A percentile compares a stretch with the other conserved stretches of the same genome.
Evolutionary conservation across 2,113 vertebrate species (phyloP).

Genomic region (Cyanoderma ruficeps): DNA sequence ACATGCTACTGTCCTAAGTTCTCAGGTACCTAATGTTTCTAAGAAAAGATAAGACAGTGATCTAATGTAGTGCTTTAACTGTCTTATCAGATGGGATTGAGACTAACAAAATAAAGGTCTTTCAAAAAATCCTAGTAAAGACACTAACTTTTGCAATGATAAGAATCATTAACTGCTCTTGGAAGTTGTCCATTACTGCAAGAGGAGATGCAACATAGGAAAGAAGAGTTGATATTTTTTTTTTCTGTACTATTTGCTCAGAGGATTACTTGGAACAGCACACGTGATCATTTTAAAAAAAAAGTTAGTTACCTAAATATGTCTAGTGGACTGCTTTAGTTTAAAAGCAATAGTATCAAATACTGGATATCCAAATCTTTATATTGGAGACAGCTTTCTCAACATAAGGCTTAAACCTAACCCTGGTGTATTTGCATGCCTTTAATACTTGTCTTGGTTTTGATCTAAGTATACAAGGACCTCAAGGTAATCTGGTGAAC

Average conservation of each 20-base stretch:
- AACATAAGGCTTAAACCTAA: neutral
- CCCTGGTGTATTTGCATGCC: neutral
- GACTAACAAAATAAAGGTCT: neutral
- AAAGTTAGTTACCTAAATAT: neutral
- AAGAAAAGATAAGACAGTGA: neutral
- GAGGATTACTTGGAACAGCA: neutral
- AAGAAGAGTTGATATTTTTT: neutral
- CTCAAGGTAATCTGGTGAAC: neutral
- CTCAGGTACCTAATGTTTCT: neutral
- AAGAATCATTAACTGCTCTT: neutral
- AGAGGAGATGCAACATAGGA: neutral
- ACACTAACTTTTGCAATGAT: neutral
- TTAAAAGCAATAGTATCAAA: neutral
- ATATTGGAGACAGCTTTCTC: neutral
- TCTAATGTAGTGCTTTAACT: neutral
- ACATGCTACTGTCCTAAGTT: neutral
- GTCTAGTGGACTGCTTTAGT: neutral
- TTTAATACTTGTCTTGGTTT: neutral
- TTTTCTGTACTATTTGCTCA: neutral
- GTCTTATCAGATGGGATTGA: neutral
- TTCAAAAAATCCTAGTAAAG: neutral
- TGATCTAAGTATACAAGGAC: neutral
- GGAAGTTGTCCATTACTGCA: neutral
- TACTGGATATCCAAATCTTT: neutral
- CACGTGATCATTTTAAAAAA: accelerated